Evolutionary conservation across 2,797 vertebrate species (phyloP).

Genomic region (Botia almorhae): DNA sequence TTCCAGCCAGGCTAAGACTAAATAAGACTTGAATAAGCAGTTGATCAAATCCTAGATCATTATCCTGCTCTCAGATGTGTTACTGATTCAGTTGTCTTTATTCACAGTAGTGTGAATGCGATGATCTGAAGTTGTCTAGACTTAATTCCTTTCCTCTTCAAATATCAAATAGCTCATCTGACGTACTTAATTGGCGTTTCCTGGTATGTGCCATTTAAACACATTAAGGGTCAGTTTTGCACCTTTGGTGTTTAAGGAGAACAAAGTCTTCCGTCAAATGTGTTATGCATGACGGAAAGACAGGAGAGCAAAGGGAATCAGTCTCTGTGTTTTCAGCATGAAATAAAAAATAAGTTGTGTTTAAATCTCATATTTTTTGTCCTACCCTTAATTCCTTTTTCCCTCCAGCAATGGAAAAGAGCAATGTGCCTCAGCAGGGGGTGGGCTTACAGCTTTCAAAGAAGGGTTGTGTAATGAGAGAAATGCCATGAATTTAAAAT

Average conservation of each 20-base stretch:
- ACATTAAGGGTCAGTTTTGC: conserved; percentile 14
- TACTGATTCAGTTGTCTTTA: conserved; percentile 24
- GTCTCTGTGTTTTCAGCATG: not conserved
- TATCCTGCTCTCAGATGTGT: conserved; percentile 27
- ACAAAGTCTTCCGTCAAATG: not conserved
- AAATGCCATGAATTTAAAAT: conserved; percentile 42
- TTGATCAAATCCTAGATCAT: conserved; percentile 32
- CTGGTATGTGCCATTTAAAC: conserved; percentile 3
- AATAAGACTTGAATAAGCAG: conserved; percentile 8
- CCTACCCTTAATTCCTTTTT: not conserved
- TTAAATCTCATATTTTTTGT: not conserved
- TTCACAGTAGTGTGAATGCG: not conserved
- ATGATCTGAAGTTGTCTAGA: conserved; percentile 2
- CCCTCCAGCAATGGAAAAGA: conserved; percentile 11
- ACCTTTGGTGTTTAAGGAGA: not conserved
- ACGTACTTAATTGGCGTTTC: conserved; percentile 5
- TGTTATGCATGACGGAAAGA: not conserved
- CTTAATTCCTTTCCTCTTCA: conserved; percentile 10
- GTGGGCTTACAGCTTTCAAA: conserved; percentile 6
- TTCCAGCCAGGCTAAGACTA: not conserved
- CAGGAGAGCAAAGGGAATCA: not conserved
- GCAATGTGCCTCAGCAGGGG: not conserved
- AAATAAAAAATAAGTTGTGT: not conserved
- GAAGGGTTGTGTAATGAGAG: conserved; percentile 2
- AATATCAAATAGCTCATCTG: conserved; percentile 9